Base-by-base conservation (phyloP, 2,888 invertebrate species). In the Rhodophaea formosa region DNA sequence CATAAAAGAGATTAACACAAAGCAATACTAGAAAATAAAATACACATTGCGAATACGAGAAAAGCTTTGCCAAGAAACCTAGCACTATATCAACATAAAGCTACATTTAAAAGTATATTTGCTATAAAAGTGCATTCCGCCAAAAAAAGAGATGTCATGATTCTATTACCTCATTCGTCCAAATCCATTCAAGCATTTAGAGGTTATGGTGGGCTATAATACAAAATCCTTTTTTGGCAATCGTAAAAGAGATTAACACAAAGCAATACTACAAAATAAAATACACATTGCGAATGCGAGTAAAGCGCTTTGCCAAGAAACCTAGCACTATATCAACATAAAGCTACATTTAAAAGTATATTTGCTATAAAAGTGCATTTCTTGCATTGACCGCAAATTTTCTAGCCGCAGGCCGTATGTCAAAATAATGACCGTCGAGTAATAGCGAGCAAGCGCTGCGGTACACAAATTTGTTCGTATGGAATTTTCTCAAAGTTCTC, bases 401-500 rank as follows among this genome's bases (percentile, higher is more conserved):
- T 79, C 74, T 72, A 73, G 78, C 82, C 76, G 69, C 79, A 75
- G 82, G 85, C 74, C 77, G 79, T 91, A 82, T 86, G 87, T 91
- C 91, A 91, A 88, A 90, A 88, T 91, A 90, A 91, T 88, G 87
- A 86, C 85, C 83, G 69, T 68, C 63, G 65, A 73, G 81, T 82
- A 85, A 84, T 82, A 82, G 82, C 74, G 57, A 39, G n/a, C 39
- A 12, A 12, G 39, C 39, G 12, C 39, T 39, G 39, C 39, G 39
- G 39, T 39, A 39, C 23, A 3, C 23, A n/a, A 39, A 39, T 39
- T 39, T 39, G 39, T 39, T 39, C 39, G 12, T 39, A 39, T 39
- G 39, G 23, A 39, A 39, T 39, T 39, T 39, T n/a, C 39, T 39
- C 39, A 10, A 39, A 39, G 39, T 39, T 39, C 39, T 5, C 12